A percentile compares a stretch with the other conserved stretches of the same genome.
phyloP scores from a whole-genome alignment of 2,888 invertebrate species.

The Epinotia ramella region DNA sequence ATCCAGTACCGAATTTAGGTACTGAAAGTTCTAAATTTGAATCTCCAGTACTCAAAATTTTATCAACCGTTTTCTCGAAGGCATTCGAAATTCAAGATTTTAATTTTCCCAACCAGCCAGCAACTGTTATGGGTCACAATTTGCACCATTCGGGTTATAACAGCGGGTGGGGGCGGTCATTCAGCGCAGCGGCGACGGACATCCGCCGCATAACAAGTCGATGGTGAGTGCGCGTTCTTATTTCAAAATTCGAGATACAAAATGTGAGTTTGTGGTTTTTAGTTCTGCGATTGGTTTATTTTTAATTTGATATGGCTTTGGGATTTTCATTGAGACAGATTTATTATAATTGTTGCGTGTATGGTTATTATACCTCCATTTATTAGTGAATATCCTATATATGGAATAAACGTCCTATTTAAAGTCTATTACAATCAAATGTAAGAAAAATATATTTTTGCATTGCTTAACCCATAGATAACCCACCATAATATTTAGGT shows the following conservation, averaged over 20 bases:
- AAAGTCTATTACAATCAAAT: no score
- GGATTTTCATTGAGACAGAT: not conserved
- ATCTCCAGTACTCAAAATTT: not conserved
- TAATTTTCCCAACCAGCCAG: slow-evolving; percentile 43
- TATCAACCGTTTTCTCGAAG: not conserved
- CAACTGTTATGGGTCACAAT: slow-evolving; percentile 78
- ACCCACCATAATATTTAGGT: no score
- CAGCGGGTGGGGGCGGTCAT: slow-evolving; percentile 75
- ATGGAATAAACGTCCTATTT: no score
- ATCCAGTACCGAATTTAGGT: no score
- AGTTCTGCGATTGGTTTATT: slow-evolving; percentile 58
- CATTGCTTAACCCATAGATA: no score
- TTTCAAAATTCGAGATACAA: slow-evolving; percentile 63
- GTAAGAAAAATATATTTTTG: no score
- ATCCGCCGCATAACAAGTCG: slow-evolving; percentile 86
- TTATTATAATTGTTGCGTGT: not conserved
- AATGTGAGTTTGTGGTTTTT: slow-evolving; percentile 51
- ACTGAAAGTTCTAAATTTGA: not conserved
- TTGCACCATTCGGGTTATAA: slow-evolving; percentile 81
- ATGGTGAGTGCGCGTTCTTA: slow-evolving; percentile 78
- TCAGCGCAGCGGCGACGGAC: slow-evolving; percentile 85
- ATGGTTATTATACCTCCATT: no score
- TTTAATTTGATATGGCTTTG: not conserved
- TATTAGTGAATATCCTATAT: no score
- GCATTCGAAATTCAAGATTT: slow-evolving; percentile 39